A percentile compares a stretch with the other conserved stretches of the same genome.
phyloP scores from a whole-genome alignment of 2,113 vertebrate genomes.

The Colossoma macropomum region DNA sequence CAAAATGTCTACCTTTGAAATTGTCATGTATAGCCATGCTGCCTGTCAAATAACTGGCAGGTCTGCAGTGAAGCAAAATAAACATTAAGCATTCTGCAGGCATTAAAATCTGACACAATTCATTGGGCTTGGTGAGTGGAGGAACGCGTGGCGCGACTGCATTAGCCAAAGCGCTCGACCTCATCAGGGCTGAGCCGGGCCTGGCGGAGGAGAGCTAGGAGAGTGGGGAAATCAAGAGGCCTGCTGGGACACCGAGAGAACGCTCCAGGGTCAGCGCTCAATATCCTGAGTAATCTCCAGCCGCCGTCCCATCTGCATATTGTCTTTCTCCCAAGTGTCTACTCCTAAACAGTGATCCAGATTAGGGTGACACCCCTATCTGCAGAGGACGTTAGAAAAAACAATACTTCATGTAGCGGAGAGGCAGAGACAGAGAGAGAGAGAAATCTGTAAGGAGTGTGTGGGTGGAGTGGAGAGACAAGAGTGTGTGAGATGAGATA shows the following conservation, averaged over 20 bases:
- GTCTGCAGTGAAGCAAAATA: constrained; percentile 11
- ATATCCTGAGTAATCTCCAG: constrained; percentile 42
- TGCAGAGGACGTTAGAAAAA: constrained; percentile 9
- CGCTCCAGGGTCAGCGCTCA: constrained; percentile 23
- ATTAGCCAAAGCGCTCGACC: constrained; percentile 28
- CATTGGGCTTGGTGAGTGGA: background rate
- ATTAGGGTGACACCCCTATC: constrained; percentile 28
- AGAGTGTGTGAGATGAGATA: background rate
- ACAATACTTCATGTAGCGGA: constrained; percentile 5
- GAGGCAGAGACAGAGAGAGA: background rate
- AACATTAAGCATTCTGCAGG: constrained; percentile 4
- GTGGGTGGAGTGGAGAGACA: background rate
- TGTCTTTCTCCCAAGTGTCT: background rate
- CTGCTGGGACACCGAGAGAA: constrained; percentile 9
- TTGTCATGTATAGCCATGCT: constrained; percentile 1
- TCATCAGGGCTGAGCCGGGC: constrained; percentile 1
- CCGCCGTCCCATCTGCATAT: constrained; percentile 23
- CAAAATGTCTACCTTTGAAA: constrained; percentile 19
- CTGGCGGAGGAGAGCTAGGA: constrained; percentile 4
- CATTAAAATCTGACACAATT: background rate
- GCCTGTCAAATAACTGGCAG: constrained; percentile 8
- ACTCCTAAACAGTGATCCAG: background rate
- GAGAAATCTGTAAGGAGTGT: background rate
- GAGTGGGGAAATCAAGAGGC: constrained; percentile 28
- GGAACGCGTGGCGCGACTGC: background rate